Conservation (phyloP, 2,888 invertebrate genomes). For the Tinea trinotella region DNA sequence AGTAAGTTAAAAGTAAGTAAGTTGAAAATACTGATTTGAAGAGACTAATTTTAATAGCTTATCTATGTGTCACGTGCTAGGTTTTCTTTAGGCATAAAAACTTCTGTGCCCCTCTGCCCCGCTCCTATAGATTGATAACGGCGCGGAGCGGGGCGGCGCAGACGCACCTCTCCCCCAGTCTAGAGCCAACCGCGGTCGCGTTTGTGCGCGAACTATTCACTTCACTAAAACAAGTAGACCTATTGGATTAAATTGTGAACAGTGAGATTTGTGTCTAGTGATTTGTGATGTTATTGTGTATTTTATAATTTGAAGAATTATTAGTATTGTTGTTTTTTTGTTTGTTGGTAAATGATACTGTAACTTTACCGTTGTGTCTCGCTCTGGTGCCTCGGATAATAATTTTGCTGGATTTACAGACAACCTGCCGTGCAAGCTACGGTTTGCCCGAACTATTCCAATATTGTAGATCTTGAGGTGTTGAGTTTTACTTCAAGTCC, state of each 20-base stretch:
- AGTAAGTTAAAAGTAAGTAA: too few species aligned
- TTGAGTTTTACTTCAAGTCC: neutral
- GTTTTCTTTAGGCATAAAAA: constrained; percentile 33
- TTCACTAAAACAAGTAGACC: too few species aligned
- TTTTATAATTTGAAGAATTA: too few species aligned
- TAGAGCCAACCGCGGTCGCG: constrained; percentile 37
- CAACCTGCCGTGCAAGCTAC: neutral
- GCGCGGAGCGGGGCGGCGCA: constrained; percentile 44
- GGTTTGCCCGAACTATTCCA: neutral
- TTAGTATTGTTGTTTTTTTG: too few species aligned
- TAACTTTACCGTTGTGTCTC: constrained; percentile 56
- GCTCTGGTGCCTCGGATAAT: constrained; percentile 63
- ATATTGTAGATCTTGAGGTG: neutral
- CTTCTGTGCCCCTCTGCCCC: constrained; percentile 35
- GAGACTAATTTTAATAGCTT: constrained; percentile 24
- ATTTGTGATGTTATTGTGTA: too few species aligned
- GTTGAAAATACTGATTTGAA: neutral
- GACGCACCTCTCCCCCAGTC: constrained; percentile 55
- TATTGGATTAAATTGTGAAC: too few species aligned
- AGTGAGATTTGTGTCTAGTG: too few species aligned
- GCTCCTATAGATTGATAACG: constrained; percentile 57
- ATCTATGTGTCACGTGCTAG: constrained; percentile 57
- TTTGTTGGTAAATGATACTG: too few species aligned
- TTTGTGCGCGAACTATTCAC: constrained; percentile 32
- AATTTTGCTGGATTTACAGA: constrained; percentile 32